Evolutionary conservation across 2,888 invertebrate genomes (phyloP).

Genomic region (Lathronympha strigana): DNA sequence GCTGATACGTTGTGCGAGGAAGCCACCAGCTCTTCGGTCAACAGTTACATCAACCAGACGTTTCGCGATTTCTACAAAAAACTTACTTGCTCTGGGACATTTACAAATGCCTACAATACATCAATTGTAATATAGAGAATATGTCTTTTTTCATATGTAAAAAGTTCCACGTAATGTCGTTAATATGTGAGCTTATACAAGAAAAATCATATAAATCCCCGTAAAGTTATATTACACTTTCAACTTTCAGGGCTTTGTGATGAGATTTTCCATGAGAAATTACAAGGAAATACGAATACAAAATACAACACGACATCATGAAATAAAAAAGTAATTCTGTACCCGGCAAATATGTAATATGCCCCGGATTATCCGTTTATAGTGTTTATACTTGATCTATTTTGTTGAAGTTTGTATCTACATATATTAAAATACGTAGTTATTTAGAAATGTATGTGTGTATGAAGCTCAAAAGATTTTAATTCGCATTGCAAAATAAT

Average conservation of each 20-base stretch:
- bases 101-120: too few species aligned
- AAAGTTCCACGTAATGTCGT: background rate
- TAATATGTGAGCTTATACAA: constrained; percentile 8
- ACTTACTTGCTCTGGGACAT: too few species aligned
- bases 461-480: constrained; percentile 5
- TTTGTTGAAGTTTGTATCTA: constrained; percentile 15
- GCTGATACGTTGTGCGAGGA: too few species aligned
- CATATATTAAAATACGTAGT: background rate
- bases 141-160: background rate
- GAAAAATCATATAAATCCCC: constrained; percentile 3
- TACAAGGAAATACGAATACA: constrained; percentile 31
- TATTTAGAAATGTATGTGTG: background rate
- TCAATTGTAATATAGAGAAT: background rate
- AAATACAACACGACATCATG: constrained; percentile 16
- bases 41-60: too few species aligned
- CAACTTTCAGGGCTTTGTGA: constrained; percentile 19
- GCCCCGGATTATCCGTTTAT: constrained; percentile 12
- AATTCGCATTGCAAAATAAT: background rate
- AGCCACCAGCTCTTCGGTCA: too few species aligned
- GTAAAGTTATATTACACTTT: constrained; percentile 35
- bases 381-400: constrained; percentile 28
- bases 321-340: constrained; percentile 28
- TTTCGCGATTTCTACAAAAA: too few species aligned
- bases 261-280: constrained; percentile 22
- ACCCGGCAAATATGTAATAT: constrained; percentile 20